Conservation (phyloP, 1,140 invertebrate genomes). For the Elysia chlorotica region DNA sequence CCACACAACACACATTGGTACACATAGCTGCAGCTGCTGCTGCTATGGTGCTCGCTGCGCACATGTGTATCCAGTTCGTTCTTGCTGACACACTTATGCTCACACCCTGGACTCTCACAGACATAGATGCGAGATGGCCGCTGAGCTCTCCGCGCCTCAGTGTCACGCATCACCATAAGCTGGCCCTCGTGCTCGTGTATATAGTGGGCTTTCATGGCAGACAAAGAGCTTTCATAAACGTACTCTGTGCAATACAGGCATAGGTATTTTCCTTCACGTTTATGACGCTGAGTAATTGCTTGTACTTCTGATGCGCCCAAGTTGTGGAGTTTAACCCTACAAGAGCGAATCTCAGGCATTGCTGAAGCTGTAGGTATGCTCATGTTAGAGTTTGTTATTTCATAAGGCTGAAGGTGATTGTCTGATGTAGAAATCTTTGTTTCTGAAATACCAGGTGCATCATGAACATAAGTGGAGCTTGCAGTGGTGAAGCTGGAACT, state of each 20-base stretch:
- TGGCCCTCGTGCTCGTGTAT: slow-evolving; percentile 14
- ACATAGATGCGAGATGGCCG: slow-evolving; percentile 17
- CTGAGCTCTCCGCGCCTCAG: background rate
- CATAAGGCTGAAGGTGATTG: no score
- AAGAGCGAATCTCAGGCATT: no score
- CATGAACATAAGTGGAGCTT: no score
- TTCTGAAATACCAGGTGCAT: no score
- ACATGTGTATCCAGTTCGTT: slow-evolving; percentile 6
- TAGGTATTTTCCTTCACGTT: slow-evolving; percentile 13
- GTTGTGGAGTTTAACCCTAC: slow-evolving; percentile 1
- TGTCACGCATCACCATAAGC: slow-evolving; percentile 18
- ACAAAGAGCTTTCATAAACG: slow-evolving; percentile 3
- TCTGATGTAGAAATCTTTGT: no score
- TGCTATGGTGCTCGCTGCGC: background rate
- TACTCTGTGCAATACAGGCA: slow-evolving; percentile 19
- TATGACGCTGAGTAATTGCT: no score
- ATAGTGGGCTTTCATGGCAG: slow-evolving; percentile 18
- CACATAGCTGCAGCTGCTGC: slow-evolving; percentile 6
- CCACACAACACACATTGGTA: slow-evolving; percentile 16
- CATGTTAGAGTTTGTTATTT: no score
- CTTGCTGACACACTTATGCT: background rate
- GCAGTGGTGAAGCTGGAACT: background rate
- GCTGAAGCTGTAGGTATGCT: no score
- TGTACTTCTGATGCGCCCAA: background rate
- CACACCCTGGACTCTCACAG: slow-evolving; percentile 15